phyloP scores from a whole-genome alignment of 1,140 invertebrate species.

The Scaptomyza graminum region DNA sequence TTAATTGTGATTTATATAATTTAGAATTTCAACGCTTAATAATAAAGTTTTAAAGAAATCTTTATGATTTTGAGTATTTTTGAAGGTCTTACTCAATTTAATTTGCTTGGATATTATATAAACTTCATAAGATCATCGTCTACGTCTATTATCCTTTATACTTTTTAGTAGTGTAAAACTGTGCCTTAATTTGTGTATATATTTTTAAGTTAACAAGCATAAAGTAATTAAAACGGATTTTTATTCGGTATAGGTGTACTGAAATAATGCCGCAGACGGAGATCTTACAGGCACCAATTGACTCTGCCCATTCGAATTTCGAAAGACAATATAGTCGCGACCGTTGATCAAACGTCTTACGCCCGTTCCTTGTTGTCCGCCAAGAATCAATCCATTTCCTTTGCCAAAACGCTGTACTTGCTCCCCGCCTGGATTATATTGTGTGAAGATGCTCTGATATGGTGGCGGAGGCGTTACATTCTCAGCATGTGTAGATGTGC shows the following conservation, averaged over 20 bases:
- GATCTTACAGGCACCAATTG: conserved; percentile 88
- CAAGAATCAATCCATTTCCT: conserved; percentile 49
- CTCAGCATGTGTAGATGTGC: conserved; percentile 44
- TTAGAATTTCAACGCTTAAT: conserved; percentile 7
- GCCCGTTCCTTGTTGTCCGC: conserved; percentile 35
- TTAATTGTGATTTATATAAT: conserved; percentile 47
- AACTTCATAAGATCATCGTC: conserved; percentile 24
- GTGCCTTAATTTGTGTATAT: conserved; percentile 2
- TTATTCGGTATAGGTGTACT: conserved; percentile 84
- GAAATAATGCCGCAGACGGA: conserved; percentile 90
- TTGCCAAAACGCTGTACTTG: conserved; percentile 42
- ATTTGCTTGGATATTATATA: conserved; percentile 1
- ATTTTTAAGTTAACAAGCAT: not conserved
- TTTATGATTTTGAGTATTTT: not conserved
- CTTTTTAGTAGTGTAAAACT: conserved; percentile 10
- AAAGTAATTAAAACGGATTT: not conserved
- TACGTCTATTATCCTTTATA: conserved; percentile 23
- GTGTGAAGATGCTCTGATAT: conserved; percentile 79
- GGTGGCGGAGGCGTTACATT: conserved; percentile 85
- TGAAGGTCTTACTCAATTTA: too few relatives aligned
- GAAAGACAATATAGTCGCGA: conserved; percentile 88
- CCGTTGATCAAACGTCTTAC: conserved; percentile 88
- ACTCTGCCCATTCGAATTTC: conserved; percentile 85
- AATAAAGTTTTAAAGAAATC: conserved; percentile 25
- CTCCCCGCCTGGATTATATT: conserved; percentile 17